Percentiles rank a stretch among this genome's conserved stretches.
phyloP scores from a whole-genome alignment of 1,140 invertebrate genomes.

The Scaptomyza graminum region DNA sequence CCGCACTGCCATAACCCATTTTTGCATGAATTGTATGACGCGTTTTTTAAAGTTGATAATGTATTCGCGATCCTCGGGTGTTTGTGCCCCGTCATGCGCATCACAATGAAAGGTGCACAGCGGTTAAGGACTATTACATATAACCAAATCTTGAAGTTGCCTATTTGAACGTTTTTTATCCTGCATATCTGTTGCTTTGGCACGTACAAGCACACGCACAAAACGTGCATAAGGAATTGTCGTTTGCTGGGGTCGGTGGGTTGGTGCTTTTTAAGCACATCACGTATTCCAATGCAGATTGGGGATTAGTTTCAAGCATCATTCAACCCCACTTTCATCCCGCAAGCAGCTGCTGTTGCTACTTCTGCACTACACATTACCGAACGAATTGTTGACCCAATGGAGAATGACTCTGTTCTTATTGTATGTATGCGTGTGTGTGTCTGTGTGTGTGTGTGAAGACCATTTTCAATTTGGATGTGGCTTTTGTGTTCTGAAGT shows the following conservation, averaged over 20 bases:
- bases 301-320: conserved; percentile 77
- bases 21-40: conserved; percentile 91
- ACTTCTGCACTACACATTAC: conserved; percentile 28
- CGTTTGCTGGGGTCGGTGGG: too few relatives aligned
- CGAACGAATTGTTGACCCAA: conserved; percentile 63
- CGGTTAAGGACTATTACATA: conserved; percentile 84
- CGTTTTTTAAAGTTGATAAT: conserved; percentile 89
- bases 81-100: conserved; percentile 74
- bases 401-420: conserved; percentile 32
- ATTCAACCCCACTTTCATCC: conserved; percentile 35
- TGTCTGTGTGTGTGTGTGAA: background rate
- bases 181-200: conserved; percentile 11
- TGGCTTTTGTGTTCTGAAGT: conserved; percentile 66
- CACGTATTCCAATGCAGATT: conserved; percentile 78
- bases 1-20: conserved; percentile 90
- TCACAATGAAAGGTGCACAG: conserved; percentile 83
- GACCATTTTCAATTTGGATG: conserved; percentile 42
- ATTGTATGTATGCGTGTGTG: conserved; percentile 1
- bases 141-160: conserved; percentile 33
- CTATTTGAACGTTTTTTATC: conserved; percentile 10
- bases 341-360: background rate
- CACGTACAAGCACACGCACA: conserved; percentile 21
- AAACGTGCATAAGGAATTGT: background rate
- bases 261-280: conserved; percentile 73
- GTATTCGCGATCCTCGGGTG: conserved; percentile 88